Percentiles rank a stretch among this genome's conserved stretches.
Conservation (phyloP, 2,113 vertebrate species). For the Melanotaenia duboulayi region DNA sequence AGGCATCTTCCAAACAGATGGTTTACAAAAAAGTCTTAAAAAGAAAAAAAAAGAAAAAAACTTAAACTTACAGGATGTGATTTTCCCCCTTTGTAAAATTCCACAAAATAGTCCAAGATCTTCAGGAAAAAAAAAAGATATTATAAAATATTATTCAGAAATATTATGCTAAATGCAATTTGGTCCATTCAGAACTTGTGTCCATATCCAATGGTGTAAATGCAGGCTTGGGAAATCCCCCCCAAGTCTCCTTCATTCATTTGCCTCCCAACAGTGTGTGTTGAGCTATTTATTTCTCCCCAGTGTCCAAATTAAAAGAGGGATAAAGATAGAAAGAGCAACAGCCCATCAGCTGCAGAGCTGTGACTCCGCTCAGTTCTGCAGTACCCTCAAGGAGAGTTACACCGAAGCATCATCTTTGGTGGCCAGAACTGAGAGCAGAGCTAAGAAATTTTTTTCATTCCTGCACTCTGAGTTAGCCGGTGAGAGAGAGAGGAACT, state of each 20-base stretch:
- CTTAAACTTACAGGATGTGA: constrained; percentile 63
- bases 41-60: constrained; percentile 3
- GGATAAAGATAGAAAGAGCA: constrained; percentile 69
- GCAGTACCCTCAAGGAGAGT: constrained; percentile 55
- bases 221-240: constrained; percentile 73
- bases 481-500: constrained; percentile 58
- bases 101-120: constrained; percentile 28
- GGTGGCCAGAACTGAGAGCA: constrained; percentile 59
- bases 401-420: constrained; percentile 65
- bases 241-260: constrained; percentile 68
- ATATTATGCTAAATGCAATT: constrained; percentile 40
- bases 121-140: constrained; percentile 16
- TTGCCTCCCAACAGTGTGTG: constrained; percentile 74
- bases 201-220: constrained; percentile 68
- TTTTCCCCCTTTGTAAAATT: constrained; percentile 30
- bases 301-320: constrained; percentile 67
- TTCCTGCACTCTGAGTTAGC: constrained; percentile 60
- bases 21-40: constrained; percentile 1
- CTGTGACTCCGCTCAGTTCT: constrained; percentile 48
- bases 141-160: constrained; percentile 25
- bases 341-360: constrained; percentile 63
- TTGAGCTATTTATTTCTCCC: constrained; percentile 74
- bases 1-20: constrained; percentile 10
- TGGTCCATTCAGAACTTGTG: constrained; percentile 45
- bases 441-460: constrained; percentile 59